Evolutionary conservation across 2,113 vertebrate species (phyloP).

Genomic region (Thymallus thymallus): DNA sequence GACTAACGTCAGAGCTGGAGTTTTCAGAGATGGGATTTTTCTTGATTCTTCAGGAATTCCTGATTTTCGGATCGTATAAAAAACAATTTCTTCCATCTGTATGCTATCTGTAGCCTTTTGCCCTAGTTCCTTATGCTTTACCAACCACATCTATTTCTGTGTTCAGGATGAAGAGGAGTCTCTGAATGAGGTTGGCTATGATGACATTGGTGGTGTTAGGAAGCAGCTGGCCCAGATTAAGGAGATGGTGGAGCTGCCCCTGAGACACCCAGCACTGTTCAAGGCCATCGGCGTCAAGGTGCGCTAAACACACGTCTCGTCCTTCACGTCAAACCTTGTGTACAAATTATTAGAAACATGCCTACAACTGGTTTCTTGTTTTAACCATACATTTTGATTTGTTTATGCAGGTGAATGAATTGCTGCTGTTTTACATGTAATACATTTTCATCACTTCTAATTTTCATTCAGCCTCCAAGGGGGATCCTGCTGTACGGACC

Average conservation of each 20-base stretch:
- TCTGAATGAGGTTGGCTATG: conserved; percentile 87
- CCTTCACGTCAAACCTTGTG: neutral
- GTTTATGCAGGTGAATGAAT: neutral
- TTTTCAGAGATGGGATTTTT: too few species aligned
- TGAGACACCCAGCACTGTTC: conserved; percentile 86
- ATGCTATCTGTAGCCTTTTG: too few species aligned
- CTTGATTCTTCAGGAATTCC: too few species aligned
- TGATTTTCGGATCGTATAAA: too few species aligned
- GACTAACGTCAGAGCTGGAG: neutral
- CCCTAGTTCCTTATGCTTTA: neutral
- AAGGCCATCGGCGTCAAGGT: conserved; percentile 92
- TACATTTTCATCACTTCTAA: neutral
- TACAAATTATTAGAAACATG: neutral
- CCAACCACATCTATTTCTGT: neutral
- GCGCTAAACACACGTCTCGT: neutral
- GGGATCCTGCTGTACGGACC: conserved; percentile 87
- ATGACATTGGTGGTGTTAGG: conserved; percentile 87
- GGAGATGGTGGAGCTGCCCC: conserved; percentile 88
- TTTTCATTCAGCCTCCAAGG: conserved; percentile 78
- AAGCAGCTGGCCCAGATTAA: conserved; percentile 90
- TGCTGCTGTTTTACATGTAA: neutral
- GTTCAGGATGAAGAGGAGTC: conserved; percentile 87
- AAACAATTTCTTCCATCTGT: too few species aligned
- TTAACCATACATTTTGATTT: neutral
- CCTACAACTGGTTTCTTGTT: neutral